Base-by-base conservation (phyloP, 1,140 invertebrate genomes). In the Tetramorium alpestre region DNA sequence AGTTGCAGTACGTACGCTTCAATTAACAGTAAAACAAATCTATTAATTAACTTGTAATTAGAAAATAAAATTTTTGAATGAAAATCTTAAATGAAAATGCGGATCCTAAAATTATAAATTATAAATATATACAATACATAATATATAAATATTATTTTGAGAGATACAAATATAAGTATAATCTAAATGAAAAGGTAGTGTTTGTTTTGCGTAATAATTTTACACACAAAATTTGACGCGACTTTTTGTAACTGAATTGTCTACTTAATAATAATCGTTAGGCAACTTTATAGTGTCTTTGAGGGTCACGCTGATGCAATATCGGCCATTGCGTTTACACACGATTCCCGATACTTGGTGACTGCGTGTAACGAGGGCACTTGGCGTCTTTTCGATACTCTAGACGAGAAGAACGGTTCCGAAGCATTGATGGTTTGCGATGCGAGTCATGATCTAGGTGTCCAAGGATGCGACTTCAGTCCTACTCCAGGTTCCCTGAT, bases 361-460 rank as follows among this genome's bases (percentile, higher is more conserved):
- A 97, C 97, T 0, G 97, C 96, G 0, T 97, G 97, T 54, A 96
- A 95, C 82, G 96, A 96, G 91, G 97, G 97, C 33, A 96, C 97
- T 76, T 96, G 97, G 78, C 94, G 96, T 62, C 54, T 94, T 0
- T 94, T 93, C 49, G 93, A 94, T 28, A 84, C 85, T 3, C n/a
- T 64, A 0, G 69, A 92, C 2, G 62, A 87, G 0, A 78, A 90
- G 22, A 73, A 44, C 11, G 72, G 33, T 22, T 70, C 47, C 22
- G 44, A 25, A 3, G 64, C 47, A 85, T 94, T 85, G 87, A 94
- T 93, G 10, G 67, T 91, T 22, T 94, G 94, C 88, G 95, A 96
- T 25, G 96, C 96, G 89, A 97, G 96, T 60, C 97, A 98, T 91
- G 97, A 98, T 93, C 94, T 98, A 13, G 97, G 97, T 8, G 97